Evolutionary conservation across 2,797 vertebrate genomes (phyloP).

Genomic region (Macropus fuliginosus): DNA sequence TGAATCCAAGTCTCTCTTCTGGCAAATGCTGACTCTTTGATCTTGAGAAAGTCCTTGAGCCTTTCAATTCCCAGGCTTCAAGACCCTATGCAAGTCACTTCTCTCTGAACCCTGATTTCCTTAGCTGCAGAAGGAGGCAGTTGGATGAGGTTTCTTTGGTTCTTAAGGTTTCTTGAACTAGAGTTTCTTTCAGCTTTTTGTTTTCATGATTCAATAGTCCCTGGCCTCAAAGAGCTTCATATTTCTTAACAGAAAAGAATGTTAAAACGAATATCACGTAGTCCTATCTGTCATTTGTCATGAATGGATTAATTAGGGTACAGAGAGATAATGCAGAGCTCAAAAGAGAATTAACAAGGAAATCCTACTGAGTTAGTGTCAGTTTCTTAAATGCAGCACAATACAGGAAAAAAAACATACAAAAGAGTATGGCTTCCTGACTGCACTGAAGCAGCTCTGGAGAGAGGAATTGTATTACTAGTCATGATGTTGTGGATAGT

Average conservation of each 20-base stretch:
- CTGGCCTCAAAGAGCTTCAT: not conserved
- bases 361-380: not conserved
- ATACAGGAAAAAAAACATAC: not conserved
- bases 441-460: not conserved
- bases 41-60: not conserved
- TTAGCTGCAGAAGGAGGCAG: not conserved
- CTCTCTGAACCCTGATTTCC: not conserved
- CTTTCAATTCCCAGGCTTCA: not conserved
- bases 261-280: not conserved
- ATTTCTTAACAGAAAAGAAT: not conserved
- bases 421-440: not conserved
- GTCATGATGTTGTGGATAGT: not conserved
- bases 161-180: not conserved
- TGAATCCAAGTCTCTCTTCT: not conserved
- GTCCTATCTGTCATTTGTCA: not conserved
- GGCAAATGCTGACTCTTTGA: not conserved
- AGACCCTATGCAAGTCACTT: not conserved
- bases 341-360: not conserved
- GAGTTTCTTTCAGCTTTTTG: not conserved
- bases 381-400: not conserved
- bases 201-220: not conserved
- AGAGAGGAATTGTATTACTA: not conserved
- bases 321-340: not conserved
- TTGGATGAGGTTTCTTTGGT: not conserved
- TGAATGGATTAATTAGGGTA: not conserved